phyloP scores from a whole-genome alignment of 2,113 vertebrate species.

The Merops nubicus region DNA sequence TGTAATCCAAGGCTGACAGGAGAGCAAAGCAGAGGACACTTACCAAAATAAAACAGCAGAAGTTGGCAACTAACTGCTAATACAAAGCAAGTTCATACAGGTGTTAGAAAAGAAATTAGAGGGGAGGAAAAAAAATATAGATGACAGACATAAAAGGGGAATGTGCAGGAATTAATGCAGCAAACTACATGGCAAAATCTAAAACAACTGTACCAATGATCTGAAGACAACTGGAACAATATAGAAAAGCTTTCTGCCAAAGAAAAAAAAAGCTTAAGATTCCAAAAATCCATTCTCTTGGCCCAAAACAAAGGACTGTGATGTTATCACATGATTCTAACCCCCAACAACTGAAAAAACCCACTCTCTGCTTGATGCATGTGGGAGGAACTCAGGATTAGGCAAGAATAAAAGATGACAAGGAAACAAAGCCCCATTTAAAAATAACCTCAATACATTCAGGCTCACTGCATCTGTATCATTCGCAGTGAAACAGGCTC shows the following conservation, averaged over 20 bases:
- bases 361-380: background rate
- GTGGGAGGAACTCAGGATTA: constrained; percentile 43
- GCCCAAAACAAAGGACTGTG: background rate
- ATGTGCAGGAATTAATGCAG: background rate
- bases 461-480: constrained; percentile 11
- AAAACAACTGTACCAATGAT: background rate
- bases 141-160: background rate
- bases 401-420: constrained; percentile 51
- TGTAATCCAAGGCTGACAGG: background rate
- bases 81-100: background rate
- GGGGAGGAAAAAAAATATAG: background rate
- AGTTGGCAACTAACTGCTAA: background rate
- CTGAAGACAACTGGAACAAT: background rate
- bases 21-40: background rate
- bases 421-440: constrained; percentile 33
- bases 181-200: background rate
- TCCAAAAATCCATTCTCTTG: background rate
- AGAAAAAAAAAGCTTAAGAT: background rate
- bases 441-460: constrained; percentile 7
- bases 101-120: background rate
- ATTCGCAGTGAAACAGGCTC: background rate
- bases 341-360: background rate
- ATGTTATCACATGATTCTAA: constrained; percentile 32
- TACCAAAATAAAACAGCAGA: background rate
- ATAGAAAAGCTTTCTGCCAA: background rate